Evolutionary conservation across 37 sponge, comb jelly and placozoan species (phyloP), one percentile per base, ranked within the genome.

Genomic region (Crambe crambe): DNA sequence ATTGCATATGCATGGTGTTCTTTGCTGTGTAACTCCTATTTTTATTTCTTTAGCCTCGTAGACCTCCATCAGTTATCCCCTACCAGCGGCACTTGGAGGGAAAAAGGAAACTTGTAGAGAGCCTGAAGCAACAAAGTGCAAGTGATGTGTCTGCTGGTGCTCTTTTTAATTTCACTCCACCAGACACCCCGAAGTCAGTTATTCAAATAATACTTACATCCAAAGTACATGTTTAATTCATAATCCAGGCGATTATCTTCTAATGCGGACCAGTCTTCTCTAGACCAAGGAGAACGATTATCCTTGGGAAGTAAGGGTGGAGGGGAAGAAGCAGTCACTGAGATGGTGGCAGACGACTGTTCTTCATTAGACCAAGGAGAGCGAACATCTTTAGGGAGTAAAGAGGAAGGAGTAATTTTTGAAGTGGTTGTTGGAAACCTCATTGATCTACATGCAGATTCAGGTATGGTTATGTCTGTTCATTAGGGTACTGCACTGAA

Each of bases 51-150:
- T 39, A 86, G 86, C 31, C 37, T 34, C 80, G 62, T 2, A 43
- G 29, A 1, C 82, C 88, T 3, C 82, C 88, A 2, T 58, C 41
- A 72, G 88, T 88, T 30, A 77, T 88, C 23, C 88, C 88, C 9
- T 88, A 88, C 58, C 68, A 82, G 4, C 39, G 72, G 23, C 88
- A 88, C 56, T 12, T 61, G 39, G 88, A 82, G 56, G 88, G 88
- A 2, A 88, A 82, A 56, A 58, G 31, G 39, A 76, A 70, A 26
- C 72, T 88, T 29, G 73, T 51, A 0, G 72, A 88, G 62, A 82
- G 68, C 43, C 60, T 88, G 38, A 42, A 62, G 23, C 74, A 56
- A 37, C 83, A 88, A 29, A 38, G 25, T 22, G 34, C 36, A 4
- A 22, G 66, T 3, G 65, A 81, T 18, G 61, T 43, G 30, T 72